Conservation (phyloP, 2,113 vertebrate genomes). For the Cinclus cinclus region DNA sequence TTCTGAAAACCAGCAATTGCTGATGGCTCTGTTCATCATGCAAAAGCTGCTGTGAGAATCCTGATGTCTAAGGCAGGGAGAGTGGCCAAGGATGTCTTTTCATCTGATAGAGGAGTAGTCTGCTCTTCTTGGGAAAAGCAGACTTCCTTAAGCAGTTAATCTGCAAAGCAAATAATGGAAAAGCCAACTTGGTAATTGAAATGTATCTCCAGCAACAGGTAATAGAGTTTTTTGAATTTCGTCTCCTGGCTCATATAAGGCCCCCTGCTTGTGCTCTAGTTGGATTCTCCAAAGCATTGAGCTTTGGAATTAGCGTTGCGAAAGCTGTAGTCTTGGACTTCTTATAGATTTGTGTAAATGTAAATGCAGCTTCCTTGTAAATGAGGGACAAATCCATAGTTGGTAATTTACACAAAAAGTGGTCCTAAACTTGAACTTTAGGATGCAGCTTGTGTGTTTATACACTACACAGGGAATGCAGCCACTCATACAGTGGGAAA, state of each 20-base stretch:
- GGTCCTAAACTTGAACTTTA: neutral
- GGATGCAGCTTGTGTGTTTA: neutral
- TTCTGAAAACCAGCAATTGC: neutral
- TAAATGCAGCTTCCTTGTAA: neutral
- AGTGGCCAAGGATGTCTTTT: neutral
- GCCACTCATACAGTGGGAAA: neutral
- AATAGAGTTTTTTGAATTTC: neutral
- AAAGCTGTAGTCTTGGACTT: neutral
- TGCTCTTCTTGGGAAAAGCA: neutral
- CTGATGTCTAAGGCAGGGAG: neutral
- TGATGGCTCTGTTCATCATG: neutral
- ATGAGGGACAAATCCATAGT: neutral
- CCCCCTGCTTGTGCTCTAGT: neutral
- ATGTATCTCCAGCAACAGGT: neutral
- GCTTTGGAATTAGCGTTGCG: neutral
- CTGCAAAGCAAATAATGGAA: neutral
- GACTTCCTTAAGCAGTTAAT: neutral
- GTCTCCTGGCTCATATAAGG: neutral
- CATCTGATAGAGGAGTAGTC: neutral
- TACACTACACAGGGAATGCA: neutral
- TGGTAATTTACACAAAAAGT: neutral
- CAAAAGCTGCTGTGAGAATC: neutral
- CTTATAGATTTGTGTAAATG: neutral
- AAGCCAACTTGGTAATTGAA: neutral
- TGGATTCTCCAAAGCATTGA: neutral